Evolutionary conservation across 2,113 vertebrate genomes (phyloP), one percentile per base, ranked within the genome.

Genomic region (Colistium nudipinnis): DNA sequence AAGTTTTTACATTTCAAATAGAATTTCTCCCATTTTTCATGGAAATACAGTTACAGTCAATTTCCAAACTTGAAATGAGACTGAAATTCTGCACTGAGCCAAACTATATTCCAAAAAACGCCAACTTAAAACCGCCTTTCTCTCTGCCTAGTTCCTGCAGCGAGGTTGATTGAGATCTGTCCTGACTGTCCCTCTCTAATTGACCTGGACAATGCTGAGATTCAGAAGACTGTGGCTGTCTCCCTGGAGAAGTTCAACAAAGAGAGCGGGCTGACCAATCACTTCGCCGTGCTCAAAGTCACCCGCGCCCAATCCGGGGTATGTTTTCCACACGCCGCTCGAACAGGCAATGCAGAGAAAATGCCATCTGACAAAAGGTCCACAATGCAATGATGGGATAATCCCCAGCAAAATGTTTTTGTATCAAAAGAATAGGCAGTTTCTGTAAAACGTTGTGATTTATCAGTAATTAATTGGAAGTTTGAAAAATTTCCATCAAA

Each of bases 181-280:
- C 89, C 87, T 0, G 93, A 92, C 81, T 94, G 93, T 59, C 53
- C 87, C 0, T 0, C 17, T 8, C 17, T 10, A 1, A 6, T 44
- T 0, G 0, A 3, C 19, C 0, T 4, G 0, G 80, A 86, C 41
- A 6, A 59, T 2, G 27, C 16, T 0, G 0, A 76, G n/a, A 19
- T 87, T 10, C n/a, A 87, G 49, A 83, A 83, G 56, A 27, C 83
- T 0, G 19, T 78, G 24, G 14, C 67, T 3, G n/a, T 51, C 12
- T 75, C 89, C 1, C 70, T 93, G 74, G 69, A 88, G 54, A 90
- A 86, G 53, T 94, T 89, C 73, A 93, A 94, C 71, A 85, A 53
- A 0, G 83, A 93, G 38, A 88, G 70, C 2, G 65, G 35, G 1
- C 36, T 88, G 22, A 0, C 9, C 33, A 92, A 93, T 41, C 77